A percentile compares a stretch with the other conserved stretches of the same genome.
Conservation (phyloP, 2,888 invertebrate species). For the Xylota segnis region DNA sequence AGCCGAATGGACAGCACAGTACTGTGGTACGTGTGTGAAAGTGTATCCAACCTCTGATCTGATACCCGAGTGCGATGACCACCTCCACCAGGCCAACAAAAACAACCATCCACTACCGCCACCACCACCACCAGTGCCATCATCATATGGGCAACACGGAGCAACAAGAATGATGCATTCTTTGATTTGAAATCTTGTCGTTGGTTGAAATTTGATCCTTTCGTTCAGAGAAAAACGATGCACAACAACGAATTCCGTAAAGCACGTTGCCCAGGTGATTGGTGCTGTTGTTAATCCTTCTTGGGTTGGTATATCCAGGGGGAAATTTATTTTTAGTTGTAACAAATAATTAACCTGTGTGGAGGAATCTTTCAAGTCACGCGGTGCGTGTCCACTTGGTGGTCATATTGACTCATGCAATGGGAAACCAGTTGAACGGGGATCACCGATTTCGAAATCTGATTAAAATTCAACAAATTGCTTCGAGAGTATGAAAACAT, state of each 20-base stretch:
- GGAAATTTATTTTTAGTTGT: constrained; percentile 73
- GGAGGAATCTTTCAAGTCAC: constrained; percentile 73
- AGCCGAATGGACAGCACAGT: background rate
- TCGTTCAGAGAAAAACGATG: constrained; percentile 65
- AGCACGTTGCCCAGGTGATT: constrained; percentile 75
- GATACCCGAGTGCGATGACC: constrained; percentile 68
- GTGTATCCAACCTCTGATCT: constrained; percentile 57
- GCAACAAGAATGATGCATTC: constrained; percentile 75
- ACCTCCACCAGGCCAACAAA: constrained; percentile 45
- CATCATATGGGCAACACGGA: constrained; percentile 7
- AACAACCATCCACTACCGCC: constrained; percentile 25
- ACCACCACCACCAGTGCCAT: constrained; percentile 6
- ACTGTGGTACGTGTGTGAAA: constrained; percentile 45
- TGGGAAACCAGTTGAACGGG: constrained; percentile 67
- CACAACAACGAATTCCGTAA: constrained; percentile 75
- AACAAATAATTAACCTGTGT: constrained; percentile 76
- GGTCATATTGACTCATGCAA: constrained; percentile 68
- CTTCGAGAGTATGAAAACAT: constrained; percentile 8
- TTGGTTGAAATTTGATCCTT: constrained; percentile 75
- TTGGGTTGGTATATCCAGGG: constrained; percentile 17
- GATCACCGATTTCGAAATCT: constrained; percentile 61
- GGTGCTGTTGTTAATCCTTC: constrained; percentile 74
- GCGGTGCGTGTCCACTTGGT: constrained; percentile 70
- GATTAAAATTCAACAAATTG: constrained; percentile 71
- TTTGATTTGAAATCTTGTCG: constrained; percentile 76